Conservation (phyloP, 2,888 invertebrate genomes). For the Oasisia sp. region DNA sequence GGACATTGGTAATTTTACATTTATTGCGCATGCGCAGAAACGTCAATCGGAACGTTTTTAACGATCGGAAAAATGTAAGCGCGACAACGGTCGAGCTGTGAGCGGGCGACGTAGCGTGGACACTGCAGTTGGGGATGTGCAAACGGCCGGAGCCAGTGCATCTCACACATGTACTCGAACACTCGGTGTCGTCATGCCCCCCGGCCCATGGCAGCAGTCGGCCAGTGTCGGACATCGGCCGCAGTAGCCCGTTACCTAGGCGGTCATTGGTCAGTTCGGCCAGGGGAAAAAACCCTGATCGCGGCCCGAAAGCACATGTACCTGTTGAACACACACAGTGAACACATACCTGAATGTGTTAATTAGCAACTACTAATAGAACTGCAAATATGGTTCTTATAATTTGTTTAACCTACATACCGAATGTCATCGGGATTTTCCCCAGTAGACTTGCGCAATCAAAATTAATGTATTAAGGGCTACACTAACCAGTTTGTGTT, state of each 20-base stretch:
- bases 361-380: too few relatives aligned
- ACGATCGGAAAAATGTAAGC: too few relatives aligned
- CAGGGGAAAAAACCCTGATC: not conserved
- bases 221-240: slow-evolving; percentile 31
- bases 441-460: too few relatives aligned
- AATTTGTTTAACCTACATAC: too few relatives aligned
- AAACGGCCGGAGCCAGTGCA: slow-evolving; percentile 19
- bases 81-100: slow-evolving; percentile 34
- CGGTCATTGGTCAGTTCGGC: slow-evolving; percentile 21
- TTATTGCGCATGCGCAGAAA: too few relatives aligned
- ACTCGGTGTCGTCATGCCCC: slow-evolving; percentile 20
- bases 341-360: too few relatives aligned
- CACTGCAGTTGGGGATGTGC: slow-evolving; percentile 28
- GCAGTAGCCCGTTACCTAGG: slow-evolving; percentile 27
- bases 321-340: not conserved
- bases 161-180: slow-evolving; percentile 32
- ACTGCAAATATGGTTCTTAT: too few relatives aligned
- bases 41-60: too few relatives aligned
- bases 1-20: too few relatives aligned
- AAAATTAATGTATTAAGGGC: too few relatives aligned
- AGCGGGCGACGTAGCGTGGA: slow-evolving; percentile 33
- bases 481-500: too few relatives aligned
- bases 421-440: too few relatives aligned
- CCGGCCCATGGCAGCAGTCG: slow-evolving; percentile 34
- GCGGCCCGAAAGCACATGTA: not conserved